These are phyloP conservation scores for Ganaspis brasiliensis DNA, from an alignment of 2,888 invertebrate species.

Conservation along the genomic window DNA sequence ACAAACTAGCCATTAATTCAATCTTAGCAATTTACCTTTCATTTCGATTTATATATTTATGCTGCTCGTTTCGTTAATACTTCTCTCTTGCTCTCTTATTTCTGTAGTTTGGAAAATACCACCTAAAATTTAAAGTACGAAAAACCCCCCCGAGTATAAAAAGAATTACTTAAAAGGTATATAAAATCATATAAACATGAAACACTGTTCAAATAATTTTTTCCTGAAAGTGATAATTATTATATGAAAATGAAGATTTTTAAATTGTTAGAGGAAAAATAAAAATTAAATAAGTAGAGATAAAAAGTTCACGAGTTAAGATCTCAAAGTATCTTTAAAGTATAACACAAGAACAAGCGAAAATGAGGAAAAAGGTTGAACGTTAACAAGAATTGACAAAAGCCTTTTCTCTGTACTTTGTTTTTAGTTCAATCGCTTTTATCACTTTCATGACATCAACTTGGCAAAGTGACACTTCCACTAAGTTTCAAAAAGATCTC, in stretches of 20 bases:
- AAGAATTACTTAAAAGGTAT: too few species aligned
- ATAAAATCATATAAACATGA: too few species aligned
- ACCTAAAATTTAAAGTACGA: too few species aligned
- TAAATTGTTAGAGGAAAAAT: background rate
- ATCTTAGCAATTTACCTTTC: too few species aligned
- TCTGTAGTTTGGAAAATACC: too few species aligned
- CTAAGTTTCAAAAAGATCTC: background rate
- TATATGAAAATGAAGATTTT: background rate
- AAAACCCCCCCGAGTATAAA: too few species aligned
- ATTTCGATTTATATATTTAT: background rate
- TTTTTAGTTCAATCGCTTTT: constrained; percentile 9
- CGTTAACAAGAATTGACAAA: constrained; percentile 24
- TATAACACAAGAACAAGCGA: background rate
- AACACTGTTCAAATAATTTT: too few species aligned
- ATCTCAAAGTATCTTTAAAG: background rate
- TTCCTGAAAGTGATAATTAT: too few species aligned
- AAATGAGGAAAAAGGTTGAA: constrained; percentile 7
- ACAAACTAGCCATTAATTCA: background rate
- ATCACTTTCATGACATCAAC: background rate
- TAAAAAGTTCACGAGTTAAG: background rate
- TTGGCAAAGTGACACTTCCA: constrained; percentile 6
- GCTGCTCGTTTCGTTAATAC: background rate
- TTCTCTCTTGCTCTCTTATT: too few species aligned
- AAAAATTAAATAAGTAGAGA: background rate
- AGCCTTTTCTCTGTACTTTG: background rate